These are phyloP conservation scores for Coptodon bakossiorum DNA, from an alignment of 2,113 vertebrate species.

Conservation along the genomic window DNA sequence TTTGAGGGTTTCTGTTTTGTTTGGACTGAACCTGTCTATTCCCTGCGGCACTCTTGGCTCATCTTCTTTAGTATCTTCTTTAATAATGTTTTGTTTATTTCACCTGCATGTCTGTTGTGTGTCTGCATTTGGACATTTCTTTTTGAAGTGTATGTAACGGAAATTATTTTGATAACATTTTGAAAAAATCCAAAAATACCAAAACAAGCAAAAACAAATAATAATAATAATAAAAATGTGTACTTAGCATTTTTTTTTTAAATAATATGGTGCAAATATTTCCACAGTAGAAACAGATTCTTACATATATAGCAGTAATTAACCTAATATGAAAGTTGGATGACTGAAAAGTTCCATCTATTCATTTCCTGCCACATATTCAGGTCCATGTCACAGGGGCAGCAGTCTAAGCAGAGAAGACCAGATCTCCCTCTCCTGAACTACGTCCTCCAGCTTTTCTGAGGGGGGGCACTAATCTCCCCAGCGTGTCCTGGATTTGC, in stretches of 20 bases:
- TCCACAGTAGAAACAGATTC: background rate
- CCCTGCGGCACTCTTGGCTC: background rate
- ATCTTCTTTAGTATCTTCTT: background rate
- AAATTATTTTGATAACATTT: background rate
- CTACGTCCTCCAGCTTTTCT: background rate
- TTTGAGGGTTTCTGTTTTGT: background rate
- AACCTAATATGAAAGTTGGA: background rate
- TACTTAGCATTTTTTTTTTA: no score
- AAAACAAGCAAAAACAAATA: background rate
- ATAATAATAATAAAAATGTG: no score
- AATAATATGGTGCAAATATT: background rate
- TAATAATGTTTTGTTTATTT: background rate
- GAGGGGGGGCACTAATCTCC: background rate
- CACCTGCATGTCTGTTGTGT: background rate
- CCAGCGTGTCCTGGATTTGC: background rate
- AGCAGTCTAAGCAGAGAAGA: background rate
- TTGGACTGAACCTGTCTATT: background rate
- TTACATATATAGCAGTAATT: background rate
- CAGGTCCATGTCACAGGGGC: no score
- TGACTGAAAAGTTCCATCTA: background rate
- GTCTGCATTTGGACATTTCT: background rate
- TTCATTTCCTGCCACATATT: background rate
- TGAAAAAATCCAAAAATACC: accelerated
- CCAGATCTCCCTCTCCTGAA: background rate
- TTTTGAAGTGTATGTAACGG: background rate